These are phyloP conservation scores for Limnodromus scolopaceus DNA, from an alignment of 2,797 vertebrate species.

Conservation along the genomic window DNA sequence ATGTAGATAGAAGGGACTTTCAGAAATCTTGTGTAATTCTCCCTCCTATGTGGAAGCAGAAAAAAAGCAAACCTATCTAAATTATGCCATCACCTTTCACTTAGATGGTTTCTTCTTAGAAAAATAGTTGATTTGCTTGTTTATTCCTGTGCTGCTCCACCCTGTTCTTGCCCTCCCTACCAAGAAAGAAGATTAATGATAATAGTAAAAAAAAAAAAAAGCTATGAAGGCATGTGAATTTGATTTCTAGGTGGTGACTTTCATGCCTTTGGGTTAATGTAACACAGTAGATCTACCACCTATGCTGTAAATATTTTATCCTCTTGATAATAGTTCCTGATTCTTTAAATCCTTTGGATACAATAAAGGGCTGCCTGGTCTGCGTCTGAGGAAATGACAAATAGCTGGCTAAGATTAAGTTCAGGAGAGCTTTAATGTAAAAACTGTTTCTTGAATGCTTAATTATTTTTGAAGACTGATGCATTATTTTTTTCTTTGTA, in stretches of 20 bases:
- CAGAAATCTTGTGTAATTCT: background rate
- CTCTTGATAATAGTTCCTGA: background rate
- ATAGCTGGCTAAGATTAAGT: background rate
- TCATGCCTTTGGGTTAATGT: background rate
- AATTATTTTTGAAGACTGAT: background rate
- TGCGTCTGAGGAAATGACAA: background rate
- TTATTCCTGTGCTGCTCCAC: background rate
- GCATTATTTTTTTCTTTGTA: background rate
- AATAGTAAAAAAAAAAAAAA: too few relatives aligned
- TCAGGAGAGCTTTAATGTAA: background rate
- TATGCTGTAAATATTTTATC: background rate
- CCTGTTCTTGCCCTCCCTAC: background rate
- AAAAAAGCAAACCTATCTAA: background rate
- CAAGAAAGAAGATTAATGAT: background rate
- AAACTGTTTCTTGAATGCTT: background rate
- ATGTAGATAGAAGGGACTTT: background rate
- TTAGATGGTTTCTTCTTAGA: background rate
- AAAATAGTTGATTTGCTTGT: background rate
- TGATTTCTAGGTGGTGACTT: background rate
- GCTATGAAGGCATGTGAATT: background rate
- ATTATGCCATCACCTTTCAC: background rate
- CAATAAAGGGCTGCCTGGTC: background rate
- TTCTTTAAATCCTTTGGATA: background rate
- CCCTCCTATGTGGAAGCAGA: background rate
- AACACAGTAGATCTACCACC: background rate